Percentiles rank a stretch among this genome's conserved stretches.
phyloP scores from a whole-genome alignment of 2,888 invertebrate species.

The Seira ritae region DNA sequence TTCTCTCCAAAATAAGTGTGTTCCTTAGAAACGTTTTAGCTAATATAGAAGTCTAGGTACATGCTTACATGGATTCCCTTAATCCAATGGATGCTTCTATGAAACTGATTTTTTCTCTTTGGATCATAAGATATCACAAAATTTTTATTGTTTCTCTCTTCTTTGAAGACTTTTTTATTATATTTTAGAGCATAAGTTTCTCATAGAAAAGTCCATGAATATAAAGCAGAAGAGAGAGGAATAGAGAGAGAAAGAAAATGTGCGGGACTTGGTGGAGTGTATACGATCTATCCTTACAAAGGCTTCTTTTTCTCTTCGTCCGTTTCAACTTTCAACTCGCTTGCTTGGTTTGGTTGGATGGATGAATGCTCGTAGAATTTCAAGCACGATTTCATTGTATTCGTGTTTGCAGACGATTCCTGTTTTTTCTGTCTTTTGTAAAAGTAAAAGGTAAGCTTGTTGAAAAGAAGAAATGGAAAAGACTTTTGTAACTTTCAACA shows the following conservation, averaged over 20 bases:
- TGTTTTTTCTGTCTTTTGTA: not conserved
- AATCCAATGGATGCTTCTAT: not conserved
- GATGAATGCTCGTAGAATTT: conserved; percentile 3
- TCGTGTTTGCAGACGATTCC: conserved; percentile 3
- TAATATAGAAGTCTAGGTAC: too few relatives aligned
- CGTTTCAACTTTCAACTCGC: not conserved
- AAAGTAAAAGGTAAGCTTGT: conserved; percentile 1
- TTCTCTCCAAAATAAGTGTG: not conserved
- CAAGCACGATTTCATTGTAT: conserved; percentile 11
- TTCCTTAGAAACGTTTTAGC: too few relatives aligned
- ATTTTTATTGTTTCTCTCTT: not conserved
- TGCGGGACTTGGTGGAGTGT: conserved; percentile 4
- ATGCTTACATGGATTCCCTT: too few relatives aligned
- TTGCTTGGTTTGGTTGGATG: not conserved
- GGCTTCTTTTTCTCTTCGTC: not conserved
- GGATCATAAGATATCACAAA: not conserved
- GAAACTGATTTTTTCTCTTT: not conserved
- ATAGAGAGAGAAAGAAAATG: not conserved
- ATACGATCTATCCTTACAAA: not conserved
- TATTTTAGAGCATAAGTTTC: conserved; percentile 1
- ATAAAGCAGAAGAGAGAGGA: conserved; percentile 1
- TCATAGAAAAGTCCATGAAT: not conserved
- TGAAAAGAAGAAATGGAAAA: conserved; percentile 13
- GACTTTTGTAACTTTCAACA: conserved; percentile 11
- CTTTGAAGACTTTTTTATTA: not conserved